Evolutionary conservation across 2,888 invertebrate species (phyloP).

Genomic region (Celastrina argiolus): DNA sequence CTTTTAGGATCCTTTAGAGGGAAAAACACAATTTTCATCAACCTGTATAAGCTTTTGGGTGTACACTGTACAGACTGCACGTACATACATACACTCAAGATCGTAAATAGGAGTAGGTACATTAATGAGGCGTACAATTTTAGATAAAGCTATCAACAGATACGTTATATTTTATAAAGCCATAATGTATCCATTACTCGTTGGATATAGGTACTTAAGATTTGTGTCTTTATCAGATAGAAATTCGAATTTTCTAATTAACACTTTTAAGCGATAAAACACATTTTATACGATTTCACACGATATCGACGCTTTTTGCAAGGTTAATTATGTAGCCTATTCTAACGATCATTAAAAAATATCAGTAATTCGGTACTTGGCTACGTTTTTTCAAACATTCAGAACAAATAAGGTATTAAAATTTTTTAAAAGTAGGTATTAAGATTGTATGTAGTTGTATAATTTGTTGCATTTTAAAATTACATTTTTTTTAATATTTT

Average conservation of each 20-base stretch:
- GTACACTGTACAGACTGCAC: neutral
- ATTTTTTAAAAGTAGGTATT: too few species aligned
- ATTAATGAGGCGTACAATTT: neutral
- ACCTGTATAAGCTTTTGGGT: neutral
- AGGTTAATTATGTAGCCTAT: neutral
- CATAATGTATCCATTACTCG: too few species aligned
- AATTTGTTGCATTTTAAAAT: too few species aligned
- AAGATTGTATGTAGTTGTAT: too few species aligned
- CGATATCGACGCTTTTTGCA: neutral
- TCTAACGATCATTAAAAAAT: too few species aligned
- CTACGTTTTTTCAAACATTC: too few species aligned
- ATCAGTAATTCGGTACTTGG: too few species aligned
- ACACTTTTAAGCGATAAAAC: neutral
- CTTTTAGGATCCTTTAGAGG: too few species aligned
- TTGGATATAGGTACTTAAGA: too few species aligned
- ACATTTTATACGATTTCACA: neutral
- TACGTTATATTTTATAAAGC: too few species aligned
- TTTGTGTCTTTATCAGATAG: neutral
- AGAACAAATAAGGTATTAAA: too few species aligned
- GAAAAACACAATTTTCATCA: neutral
- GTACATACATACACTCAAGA: neutral
- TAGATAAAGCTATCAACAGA: neutral
- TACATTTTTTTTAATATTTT: too few species aligned
- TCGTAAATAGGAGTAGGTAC: neutral
- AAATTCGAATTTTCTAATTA: neutral